Evolutionary conservation across 2,888 invertebrate species (phyloP).

Genomic region (Monochamus alternatus): DNA sequence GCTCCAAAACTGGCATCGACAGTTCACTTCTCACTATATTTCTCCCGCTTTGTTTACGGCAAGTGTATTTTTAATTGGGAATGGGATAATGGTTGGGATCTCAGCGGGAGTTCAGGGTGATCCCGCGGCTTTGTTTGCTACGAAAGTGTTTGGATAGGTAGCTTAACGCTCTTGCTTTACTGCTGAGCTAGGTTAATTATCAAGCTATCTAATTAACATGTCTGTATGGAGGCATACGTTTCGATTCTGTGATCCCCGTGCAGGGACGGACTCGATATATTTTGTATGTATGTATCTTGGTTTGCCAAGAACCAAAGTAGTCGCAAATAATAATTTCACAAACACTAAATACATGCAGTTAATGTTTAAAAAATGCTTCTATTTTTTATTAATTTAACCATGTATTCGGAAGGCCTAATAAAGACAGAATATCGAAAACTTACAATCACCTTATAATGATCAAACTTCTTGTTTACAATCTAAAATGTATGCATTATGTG

Average conservation of each 20-base stretch:
- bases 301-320: too few relatives aligned
- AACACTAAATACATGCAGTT: too few relatives aligned
- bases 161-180: constrained; percentile 33
- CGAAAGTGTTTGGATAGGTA: constrained; percentile 25
- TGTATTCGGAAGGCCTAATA: too few relatives aligned
- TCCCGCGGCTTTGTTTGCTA: constrained; percentile 1
- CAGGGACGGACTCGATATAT: neutral
- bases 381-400: too few relatives aligned
- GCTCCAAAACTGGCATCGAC: too few relatives aligned
- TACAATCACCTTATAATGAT: too few relatives aligned
- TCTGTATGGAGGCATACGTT: constrained; percentile 17
- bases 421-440: too few relatives aligned
- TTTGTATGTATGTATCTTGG: neutral
- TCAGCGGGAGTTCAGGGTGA: neutral
- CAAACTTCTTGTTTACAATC: too few relatives aligned
- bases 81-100: constrained; percentile 12
- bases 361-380: too few relatives aligned
- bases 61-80: constrained; percentile 13
- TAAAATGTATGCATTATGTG: too few relatives aligned
- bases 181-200: constrained; percentile 26
- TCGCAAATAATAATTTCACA: too few relatives aligned
- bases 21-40: too few relatives aligned
- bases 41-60: neutral
- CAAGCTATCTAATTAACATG: constrained; percentile 23
- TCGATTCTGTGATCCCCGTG: constrained; percentile 2